Conservation (phyloP, 92 coral and sea anemone genomes). For the Scolanthus callimorphus region DNA sequence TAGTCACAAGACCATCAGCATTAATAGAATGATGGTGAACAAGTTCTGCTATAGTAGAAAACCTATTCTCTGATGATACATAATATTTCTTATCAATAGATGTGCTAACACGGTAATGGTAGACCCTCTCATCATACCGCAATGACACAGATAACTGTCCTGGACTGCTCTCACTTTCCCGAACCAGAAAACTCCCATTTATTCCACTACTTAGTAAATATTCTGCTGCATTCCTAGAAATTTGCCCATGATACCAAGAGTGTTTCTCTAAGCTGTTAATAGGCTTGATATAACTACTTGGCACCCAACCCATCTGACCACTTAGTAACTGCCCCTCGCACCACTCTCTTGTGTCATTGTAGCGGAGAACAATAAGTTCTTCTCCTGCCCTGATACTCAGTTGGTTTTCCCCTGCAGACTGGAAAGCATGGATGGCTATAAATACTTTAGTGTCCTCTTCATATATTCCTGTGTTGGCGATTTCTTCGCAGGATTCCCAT, state of each 20-base stretch:
- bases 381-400: constrained; percentile 80
- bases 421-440: constrained; percentile 91
- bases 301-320: constrained; percentile 95
- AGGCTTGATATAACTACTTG: constrained; percentile 86
- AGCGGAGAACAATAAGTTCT: constrained; percentile 71
- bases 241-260: constrained; percentile 97
- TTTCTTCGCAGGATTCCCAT: constrained; percentile 83
- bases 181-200: constrained; percentile 94
- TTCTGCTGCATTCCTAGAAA: constrained; percentile 93
- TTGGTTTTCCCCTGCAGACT: constrained; percentile 84
- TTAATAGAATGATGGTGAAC: constrained; percentile 97
- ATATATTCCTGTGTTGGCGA: constrained; percentile 33
- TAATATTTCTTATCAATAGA: constrained; percentile 74
- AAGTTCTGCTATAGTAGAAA: constrained; percentile 85
- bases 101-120: constrained; percentile 91
- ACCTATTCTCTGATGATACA: constrained; percentile 85
- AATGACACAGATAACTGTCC: constrained; percentile 93
- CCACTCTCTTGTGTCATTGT: constrained; percentile 89
- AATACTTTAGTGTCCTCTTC: constrained; percentile 72
- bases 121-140: constrained; percentile 94
- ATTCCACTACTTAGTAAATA: constrained; percentile 93
- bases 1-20: constrained; percentile 95
- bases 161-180: constrained; percentile 96
- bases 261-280: constrained; percentile 93
- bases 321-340: constrained; percentile 85